phyloP scores from a whole-genome alignment of 2,888 invertebrate genomes.

The Gastracanthus pulcherrimus region DNA sequence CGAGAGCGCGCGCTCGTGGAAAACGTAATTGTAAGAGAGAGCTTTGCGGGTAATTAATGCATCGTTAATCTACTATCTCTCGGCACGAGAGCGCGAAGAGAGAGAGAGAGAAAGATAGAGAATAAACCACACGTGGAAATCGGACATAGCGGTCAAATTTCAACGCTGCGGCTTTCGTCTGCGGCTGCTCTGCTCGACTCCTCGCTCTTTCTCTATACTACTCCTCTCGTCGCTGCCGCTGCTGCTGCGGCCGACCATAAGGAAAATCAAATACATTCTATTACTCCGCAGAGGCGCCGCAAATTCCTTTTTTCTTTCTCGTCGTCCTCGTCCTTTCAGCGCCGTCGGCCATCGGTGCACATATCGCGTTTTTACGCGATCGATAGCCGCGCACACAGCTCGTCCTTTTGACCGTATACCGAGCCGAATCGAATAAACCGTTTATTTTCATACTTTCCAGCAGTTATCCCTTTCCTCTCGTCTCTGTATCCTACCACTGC shows the following conservation, averaged over 20 bases:
- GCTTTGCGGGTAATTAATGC: conserved; percentile 70
- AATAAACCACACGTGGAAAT: conserved; percentile 37
- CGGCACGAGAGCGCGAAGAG: conserved; percentile 27
- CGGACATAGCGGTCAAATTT: conserved; percentile 57
- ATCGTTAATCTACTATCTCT: conserved; percentile 71
- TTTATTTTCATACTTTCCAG: conserved; percentile 23
- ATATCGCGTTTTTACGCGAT: neutral
- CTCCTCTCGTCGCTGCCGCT: too few species aligned
- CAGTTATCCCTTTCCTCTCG: neutral
- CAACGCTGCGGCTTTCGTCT: conserved; percentile 23
- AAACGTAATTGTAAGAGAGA: conserved; percentile 53
- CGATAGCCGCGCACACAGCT: neutral
- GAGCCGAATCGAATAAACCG: neutral
- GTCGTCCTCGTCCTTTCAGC: neutral
- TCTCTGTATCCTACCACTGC: too few species aligned
- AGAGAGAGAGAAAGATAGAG: conserved; percentile 41
- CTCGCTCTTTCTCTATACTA: neutral
- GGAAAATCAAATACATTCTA: conserved; percentile 37
- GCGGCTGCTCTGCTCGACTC: neutral
- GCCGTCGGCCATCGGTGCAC: too few species aligned
- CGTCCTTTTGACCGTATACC: neutral
- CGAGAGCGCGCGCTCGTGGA: conserved; percentile 14
- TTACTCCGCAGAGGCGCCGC: conserved; percentile 6
- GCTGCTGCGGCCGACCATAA: conserved; percentile 5
- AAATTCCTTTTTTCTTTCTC: neutral